phyloP scores from a whole-genome alignment of 2,888 invertebrate species.

The Boloria selene region DNA sequence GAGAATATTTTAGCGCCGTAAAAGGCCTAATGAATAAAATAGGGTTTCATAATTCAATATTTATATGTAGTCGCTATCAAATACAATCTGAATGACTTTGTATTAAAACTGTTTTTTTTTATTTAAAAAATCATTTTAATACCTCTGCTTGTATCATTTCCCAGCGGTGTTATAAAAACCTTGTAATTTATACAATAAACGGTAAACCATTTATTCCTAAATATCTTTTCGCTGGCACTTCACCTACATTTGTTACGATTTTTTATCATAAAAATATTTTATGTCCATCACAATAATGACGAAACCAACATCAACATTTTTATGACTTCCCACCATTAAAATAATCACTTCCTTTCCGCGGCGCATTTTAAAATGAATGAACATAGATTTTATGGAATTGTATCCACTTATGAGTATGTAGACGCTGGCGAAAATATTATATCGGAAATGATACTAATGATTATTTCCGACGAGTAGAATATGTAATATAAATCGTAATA shows the following conservation, averaged over 20 bases:
- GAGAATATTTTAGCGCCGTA: too few species aligned
- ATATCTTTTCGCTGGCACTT: slow-evolving; percentile 39
- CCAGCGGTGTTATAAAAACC: slow-evolving; percentile 14
- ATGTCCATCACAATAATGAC: slow-evolving; percentile 70
- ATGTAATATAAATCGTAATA: too few species aligned
- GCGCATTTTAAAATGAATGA: slow-evolving; percentile 58
- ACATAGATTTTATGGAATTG: slow-evolving; percentile 38
- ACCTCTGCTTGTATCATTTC: slow-evolving; percentile 8
- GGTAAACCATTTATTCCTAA: slow-evolving; percentile 27
- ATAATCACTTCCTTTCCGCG: slow-evolving; percentile 71
- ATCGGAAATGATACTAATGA: not conserved
- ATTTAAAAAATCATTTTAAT: too few species aligned
- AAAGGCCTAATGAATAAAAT: too few species aligned
- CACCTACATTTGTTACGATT: slow-evolving; percentile 41
- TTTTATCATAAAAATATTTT: slow-evolving; percentile 59
- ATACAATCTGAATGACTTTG: too few species aligned
- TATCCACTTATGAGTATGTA: slow-evolving; percentile 36
- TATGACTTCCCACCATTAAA: slow-evolving; percentile 74
- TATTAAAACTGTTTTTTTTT: too few species aligned
- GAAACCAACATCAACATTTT: slow-evolving; percentile 66
- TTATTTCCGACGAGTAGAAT: too few species aligned
- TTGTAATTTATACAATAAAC: slow-evolving; percentile 5
- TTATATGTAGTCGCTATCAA: too few species aligned
- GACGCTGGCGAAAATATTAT: slow-evolving; percentile 4
- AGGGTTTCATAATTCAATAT: too few species aligned